Percentiles rank a stretch among this genome's conserved stretches.
phyloP scores from a whole-genome alignment of 1,140 invertebrate genomes.

The Maconellicoccus hirsutus region DNA sequence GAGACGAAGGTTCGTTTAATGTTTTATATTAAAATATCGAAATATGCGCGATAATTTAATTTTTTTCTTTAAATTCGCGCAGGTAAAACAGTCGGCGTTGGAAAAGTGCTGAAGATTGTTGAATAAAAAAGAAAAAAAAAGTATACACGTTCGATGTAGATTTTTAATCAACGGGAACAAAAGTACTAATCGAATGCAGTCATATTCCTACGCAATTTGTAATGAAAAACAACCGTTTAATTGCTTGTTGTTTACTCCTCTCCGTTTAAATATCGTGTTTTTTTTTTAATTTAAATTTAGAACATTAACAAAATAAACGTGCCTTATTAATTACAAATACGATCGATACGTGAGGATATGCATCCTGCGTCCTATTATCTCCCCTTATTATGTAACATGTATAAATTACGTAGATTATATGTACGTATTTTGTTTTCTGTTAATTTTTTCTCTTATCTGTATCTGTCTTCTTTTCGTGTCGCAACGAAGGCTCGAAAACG shows the following conservation, averaged over 20 bases:
- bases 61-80: slow-evolving; percentile 37
- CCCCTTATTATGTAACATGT: too few species aligned
- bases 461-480: too few species aligned
- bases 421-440: too few species aligned
- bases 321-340: not conserved
- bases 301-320: not conserved
- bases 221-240: not conserved
- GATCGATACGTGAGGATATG: too few species aligned
- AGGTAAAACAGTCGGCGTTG: slow-evolving; percentile 98
- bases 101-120: slow-evolving; percentile 94
- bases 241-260: not conserved
- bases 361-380: too few species aligned
- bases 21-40: slow-evolving; percentile 23
- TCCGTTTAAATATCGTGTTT: not conserved
- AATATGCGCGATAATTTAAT: not conserved
- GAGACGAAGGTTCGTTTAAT: slow-evolving; percentile 90
- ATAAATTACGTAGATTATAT: too few species aligned
- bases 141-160: not conserved
- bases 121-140: slow-evolving; percentile 47
- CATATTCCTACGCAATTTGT: not conserved
- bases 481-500: too few species aligned
- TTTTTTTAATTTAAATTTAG: not conserved
- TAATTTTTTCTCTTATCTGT: too few species aligned
- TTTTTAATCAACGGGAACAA: not conserved
- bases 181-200: not conserved